Evolutionary conservation across 2,888 invertebrate genomes (phyloP), one percentile per base, ranked within the genome.

Genomic region (Eupithecia subfuscata): DNA sequence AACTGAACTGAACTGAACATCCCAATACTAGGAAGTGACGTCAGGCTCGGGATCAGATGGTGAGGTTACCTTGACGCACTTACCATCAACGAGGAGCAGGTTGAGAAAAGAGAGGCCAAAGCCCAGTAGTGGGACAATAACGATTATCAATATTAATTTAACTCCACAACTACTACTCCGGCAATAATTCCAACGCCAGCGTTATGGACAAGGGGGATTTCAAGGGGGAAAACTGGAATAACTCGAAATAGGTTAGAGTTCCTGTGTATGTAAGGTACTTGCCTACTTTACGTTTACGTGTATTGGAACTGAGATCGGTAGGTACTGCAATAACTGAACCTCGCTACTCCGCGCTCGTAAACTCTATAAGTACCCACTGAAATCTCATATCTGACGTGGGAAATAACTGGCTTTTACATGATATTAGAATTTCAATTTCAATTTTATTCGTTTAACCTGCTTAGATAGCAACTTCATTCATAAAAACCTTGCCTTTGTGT

Each of bases 371-470:
- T 25, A 25, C 60, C 56, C 6, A 12, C 12, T 25, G 60, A 60
- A 60, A 25, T 60, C 60, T 60, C 60, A 60, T 60, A 60, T 25
- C 60, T 25, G 60, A 60, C 60, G 60, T 25, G 25, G n/a, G 25
- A 22, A 60, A 60, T 60, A 60, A 60, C 56, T 12, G 60, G 25
- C n/a, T 67, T 67, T 37, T 67, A 67, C 65, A 40, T 67, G 18
- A 40, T 67, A 67, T 67, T 40, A 67, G 4, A 37, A 67, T 67
- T 40, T 67, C 65, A 65, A 65, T 65, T 65, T 65, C 65, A 67
- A 67, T 67, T 67, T 67, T n/a, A 67, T 67, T 37, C 40, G 65
- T 67, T 40, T 67, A 67, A 60, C 60, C 60, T 60, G 60, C 60
- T 60, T 60, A 60, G 60, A 60, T 25, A 60, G 60, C 22, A 6